phyloP scores from a whole-genome alignment of 1,140 invertebrate genomes.

The Leptinotarsa lineolata region DNA sequence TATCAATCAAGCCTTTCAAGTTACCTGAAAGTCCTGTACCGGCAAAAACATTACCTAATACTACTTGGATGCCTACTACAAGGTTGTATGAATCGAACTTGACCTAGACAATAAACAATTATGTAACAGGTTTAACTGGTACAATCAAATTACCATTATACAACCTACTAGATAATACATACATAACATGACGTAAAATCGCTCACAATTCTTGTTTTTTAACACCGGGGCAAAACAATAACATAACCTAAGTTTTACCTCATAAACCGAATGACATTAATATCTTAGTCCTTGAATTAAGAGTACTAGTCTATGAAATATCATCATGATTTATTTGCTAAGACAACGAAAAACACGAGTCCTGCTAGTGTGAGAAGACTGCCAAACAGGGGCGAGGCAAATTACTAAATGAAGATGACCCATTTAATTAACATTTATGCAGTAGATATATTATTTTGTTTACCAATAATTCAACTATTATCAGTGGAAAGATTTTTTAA shows the following conservation, averaged over 20 bases:
- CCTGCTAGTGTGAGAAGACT: no score
- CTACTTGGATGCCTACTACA: no score
- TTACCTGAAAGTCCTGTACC: no score
- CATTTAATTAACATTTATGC: not conserved
- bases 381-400: not conserved
- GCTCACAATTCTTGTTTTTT: not conserved
- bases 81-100: not conserved
- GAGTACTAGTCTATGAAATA: not conserved
- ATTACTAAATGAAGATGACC: not conserved
- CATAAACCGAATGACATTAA: not conserved
- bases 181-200: not conserved
- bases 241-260: constrained; percentile 21
- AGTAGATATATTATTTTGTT: no score
- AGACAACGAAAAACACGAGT: no score
- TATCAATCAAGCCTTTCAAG: no score
- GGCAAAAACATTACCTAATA: no score
- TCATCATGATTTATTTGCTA: no score
- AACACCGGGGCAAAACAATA: constrained; percentile 17
- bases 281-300: constrained; percentile 1
- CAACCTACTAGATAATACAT: no score
- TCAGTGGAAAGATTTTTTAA: not conserved
- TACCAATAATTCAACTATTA: no score
- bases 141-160: no score
- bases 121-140: no score
- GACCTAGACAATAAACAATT: constrained; percentile 7